These are phyloP conservation scores for Euphonia xanthogaster DNA, from an alignment of 2,797 vertebrate genomes.

Conservation along the genomic window DNA sequence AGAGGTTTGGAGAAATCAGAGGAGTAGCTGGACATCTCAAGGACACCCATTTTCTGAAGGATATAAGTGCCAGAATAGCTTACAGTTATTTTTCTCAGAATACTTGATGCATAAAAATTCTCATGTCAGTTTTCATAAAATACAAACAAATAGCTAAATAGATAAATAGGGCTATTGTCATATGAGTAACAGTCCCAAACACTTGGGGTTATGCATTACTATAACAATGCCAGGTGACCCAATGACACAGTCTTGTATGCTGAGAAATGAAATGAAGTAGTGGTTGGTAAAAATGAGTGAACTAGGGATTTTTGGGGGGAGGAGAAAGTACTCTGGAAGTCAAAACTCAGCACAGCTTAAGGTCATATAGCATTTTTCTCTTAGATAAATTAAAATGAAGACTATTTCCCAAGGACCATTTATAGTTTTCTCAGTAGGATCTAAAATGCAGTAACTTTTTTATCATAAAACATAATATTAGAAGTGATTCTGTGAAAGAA, in stretches of 20 bases:
- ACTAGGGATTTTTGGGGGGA: rapidly evolving
- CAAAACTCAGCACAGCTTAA: neutral
- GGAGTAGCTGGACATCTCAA: neutral
- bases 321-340: neutral
- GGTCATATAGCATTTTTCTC: neutral
- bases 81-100: slow-evolving; percentile 52
- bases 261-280: neutral
- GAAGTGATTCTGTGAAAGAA: neutral
- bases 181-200: neutral
- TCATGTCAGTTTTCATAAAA: neutral
- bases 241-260: neutral
- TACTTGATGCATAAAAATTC: slow-evolving; percentile 37
- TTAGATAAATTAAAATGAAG: neutral
- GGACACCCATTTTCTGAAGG: slow-evolving; percentile 11
- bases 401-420: neutral
- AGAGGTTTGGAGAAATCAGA: slow-evolving; percentile 53
- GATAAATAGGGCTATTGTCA: neutral
- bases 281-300: rapidly evolving
- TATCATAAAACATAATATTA: neutral
- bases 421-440: neutral
- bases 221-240: neutral
- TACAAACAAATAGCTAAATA: neutral
- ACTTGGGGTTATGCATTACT: neutral
- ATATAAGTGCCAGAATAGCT: neutral
- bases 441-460: neutral